Conservation (phyloP, 2,888 invertebrate genomes). For the Eupithecia centaureata region DNA sequence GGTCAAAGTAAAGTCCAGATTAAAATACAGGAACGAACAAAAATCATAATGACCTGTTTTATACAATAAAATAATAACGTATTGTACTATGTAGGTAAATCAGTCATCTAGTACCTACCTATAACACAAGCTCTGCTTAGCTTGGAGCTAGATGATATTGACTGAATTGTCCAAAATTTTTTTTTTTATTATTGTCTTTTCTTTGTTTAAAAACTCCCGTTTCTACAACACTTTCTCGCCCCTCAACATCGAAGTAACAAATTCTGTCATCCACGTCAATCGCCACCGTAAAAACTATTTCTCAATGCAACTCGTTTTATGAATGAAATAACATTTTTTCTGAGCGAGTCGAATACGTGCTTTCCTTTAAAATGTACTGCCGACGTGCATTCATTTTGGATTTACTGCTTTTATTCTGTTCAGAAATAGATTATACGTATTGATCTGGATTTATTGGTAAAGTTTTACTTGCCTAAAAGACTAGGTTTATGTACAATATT, state of each 20-base stretch:
- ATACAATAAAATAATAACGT: too few relatives aligned
- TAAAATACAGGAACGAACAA: too few relatives aligned
- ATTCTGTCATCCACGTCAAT: constrained; percentile 81
- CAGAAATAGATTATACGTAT: constrained; percentile 36
- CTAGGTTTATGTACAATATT: too few relatives aligned
- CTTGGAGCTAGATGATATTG: too few relatives aligned
- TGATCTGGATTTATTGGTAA: fast-evolving
- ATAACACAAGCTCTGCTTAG: too few relatives aligned
- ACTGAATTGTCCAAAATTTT: too few relatives aligned
- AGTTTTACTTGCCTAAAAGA: neutral
- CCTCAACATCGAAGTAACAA: constrained; percentile 35
- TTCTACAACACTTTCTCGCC: constrained; percentile 32
- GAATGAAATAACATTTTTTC: constrained; percentile 83
- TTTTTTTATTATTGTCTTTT: neutral
- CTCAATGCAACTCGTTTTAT: constrained; percentile 82
- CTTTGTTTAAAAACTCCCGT: neutral
- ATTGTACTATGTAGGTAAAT: too few relatives aligned
- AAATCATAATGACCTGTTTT: too few relatives aligned
- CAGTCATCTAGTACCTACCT: too few relatives aligned
- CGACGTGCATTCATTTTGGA: constrained; percentile 79
- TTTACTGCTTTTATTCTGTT: neutral
- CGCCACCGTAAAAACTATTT: constrained; percentile 64
- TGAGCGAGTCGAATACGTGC: constrained; percentile 82
- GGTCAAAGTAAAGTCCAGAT: too few relatives aligned
- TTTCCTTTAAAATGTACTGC: constrained; percentile 64